Percentiles rank a stretch among this genome's conserved stretches.
Evolutionary conservation across 2,113 vertebrate genomes (phyloP).

Genomic region (Equus quagga): DNA sequence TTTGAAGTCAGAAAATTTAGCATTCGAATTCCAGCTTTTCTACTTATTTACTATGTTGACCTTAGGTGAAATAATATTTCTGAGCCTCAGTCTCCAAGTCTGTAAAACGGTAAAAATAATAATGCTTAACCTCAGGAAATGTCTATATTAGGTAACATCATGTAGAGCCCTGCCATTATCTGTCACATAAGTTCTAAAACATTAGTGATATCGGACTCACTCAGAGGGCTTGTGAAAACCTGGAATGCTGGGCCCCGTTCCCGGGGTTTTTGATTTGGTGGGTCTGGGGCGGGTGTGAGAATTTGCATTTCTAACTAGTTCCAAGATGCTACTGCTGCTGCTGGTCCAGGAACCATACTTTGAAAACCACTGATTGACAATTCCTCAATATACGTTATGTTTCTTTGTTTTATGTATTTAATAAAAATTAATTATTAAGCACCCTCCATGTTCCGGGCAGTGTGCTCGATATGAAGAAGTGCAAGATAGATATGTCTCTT

Average conservation of each 20-base stretch:
- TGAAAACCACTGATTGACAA: neutral
- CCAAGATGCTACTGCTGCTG: accelerated
- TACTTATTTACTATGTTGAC: neutral
- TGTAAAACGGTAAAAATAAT: neutral
- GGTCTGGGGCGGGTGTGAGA: neutral
- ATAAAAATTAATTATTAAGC: neutral
- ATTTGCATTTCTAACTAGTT: neutral
- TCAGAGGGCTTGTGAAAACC: neutral
- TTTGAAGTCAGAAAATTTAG: neutral
- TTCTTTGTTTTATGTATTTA: neutral
- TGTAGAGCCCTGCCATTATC: neutral
- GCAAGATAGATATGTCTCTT: neutral
- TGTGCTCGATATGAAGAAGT: neutral
- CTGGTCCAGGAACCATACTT: neutral
- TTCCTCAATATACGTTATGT: neutral
- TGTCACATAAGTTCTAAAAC: neutral
- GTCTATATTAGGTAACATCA: neutral
- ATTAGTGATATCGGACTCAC: neutral
- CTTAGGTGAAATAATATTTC: neutral
- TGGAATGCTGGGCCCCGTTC: neutral
- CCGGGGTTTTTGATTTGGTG: neutral
- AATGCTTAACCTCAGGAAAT: neutral
- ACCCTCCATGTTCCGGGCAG: neutral
- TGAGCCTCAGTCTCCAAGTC: neutral
- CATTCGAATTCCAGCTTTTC: neutral